Base-by-base conservation (phyloP, 2,888 invertebrate species). In the Eudemis profundana region DNA sequence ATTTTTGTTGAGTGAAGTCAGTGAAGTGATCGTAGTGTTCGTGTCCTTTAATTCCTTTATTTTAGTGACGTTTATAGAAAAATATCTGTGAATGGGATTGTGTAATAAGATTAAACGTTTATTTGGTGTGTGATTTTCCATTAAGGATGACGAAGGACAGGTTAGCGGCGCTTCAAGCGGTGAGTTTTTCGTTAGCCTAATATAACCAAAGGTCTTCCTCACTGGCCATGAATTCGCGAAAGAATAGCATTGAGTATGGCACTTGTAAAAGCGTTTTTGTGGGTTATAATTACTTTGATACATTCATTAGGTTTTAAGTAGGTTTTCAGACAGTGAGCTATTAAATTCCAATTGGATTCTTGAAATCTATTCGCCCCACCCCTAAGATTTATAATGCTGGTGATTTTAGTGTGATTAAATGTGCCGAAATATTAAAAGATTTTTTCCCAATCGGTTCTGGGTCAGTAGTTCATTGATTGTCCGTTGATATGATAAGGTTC, bases 151-250 rank as follows among this genome's bases (percentile, higher is more conserved):
- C 97, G 94, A 98, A 98, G 95, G 98, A 98, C 95, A 97, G 97
- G 96, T 96, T 98, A 95, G 97, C 97, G 94, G 98, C 97, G 93
- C 95, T 98, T 84, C 97, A 97, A 94, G 97, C 97, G 95, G 97
- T 97, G 94, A 95, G 96, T 89, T 80, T 73, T 77, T 83, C 80
- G 78, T 76, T 72, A 73, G 77, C 76, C 79, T 80, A 67, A 78
- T 79, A 70, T 84, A 89, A 83, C 86, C 85, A 86, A 86, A 86
- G 85, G 87, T 82, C 84, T 85, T 79, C 66, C 72, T 77, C 78
- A 76, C 61, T 90, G 90, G 86, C 90, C 88, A 89, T 88, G 87
- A 87, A 89, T 81, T 83, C 74, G 76, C 78, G 79, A 79, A 81
- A 80, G 81, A 84, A 79, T 79, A 78, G 81, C 81, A 78, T 77